Percentiles rank a stretch among this genome's conserved stretches.
phyloP scores from a whole-genome alignment of 2,113 vertebrate species.

The Emberiza fucata region DNA sequence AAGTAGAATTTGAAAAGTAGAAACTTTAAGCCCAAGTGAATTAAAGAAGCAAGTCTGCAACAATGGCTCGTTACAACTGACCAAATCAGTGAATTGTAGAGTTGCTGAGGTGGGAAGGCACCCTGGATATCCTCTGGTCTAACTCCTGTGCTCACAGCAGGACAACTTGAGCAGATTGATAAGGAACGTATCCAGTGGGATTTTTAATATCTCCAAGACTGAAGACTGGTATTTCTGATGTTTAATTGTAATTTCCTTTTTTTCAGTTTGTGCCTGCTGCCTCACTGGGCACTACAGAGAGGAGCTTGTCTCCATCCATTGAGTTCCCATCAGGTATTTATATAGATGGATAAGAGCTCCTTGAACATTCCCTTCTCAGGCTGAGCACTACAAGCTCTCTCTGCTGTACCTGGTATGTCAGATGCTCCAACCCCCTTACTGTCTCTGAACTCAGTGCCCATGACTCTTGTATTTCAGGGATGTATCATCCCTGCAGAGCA shows the following conservation, averaged over 20 bases:
- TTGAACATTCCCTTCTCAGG: background rate
- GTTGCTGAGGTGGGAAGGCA: background rate
- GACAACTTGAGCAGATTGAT: background rate
- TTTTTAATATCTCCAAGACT: background rate
- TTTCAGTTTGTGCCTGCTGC: background rate
- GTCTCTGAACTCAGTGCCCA: background rate
- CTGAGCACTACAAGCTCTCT: background rate
- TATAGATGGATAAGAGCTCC: background rate
- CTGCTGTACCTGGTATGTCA: background rate
- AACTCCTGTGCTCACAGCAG: background rate
- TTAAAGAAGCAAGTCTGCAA: background rate
- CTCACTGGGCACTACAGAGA: background rate
- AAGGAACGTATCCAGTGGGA: background rate
- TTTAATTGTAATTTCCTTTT: background rate
- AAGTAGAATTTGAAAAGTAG: background rate
- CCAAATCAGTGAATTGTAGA: background rate
- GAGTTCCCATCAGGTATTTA: background rate
- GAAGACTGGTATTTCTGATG: background rate
- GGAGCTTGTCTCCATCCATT: background rate
- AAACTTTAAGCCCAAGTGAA: background rate
- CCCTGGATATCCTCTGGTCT: background rate
- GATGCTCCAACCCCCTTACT: background rate
- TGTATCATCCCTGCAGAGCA: too few species aligned
- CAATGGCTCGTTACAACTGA: background rate
- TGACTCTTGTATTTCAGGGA: background rate